These are phyloP conservation scores for Notothenia coriiceps DNA, from an alignment of 2,113 vertebrate species.

Conservation along the genomic window DNA sequence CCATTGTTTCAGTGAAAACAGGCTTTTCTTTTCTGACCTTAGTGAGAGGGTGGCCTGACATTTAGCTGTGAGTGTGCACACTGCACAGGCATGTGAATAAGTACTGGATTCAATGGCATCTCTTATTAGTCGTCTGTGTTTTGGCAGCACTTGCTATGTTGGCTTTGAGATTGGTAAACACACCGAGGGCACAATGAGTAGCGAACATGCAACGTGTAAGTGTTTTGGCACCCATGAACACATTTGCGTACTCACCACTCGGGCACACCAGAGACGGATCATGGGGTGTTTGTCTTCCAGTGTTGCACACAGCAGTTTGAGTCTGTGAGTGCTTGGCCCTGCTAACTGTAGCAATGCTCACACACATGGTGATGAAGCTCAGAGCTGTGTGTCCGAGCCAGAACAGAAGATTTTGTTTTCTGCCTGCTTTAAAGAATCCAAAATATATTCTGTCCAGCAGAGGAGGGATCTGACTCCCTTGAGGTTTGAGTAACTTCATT, in stretches of 20 bases:
- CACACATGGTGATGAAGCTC: slow-evolving; percentile 37
- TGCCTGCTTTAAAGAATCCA: slow-evolving; percentile 35
- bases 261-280: slow-evolving; percentile 20
- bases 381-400: slow-evolving; percentile 10
- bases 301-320: slow-evolving; percentile 41
- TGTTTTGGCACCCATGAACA: slow-evolving; percentile 7
- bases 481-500: slow-evolving; percentile 24
- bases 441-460: slow-evolving; percentile 29
- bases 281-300: slow-evolving; percentile 54
- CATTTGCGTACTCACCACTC: background rate
- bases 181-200: slow-evolving; percentile 22
- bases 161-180: slow-evolving; percentile 57
- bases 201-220: slow-evolving; percentile 21
- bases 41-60: slow-evolving; percentile 55
- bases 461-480: slow-evolving; percentile 18
- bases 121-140: slow-evolving; percentile 61
- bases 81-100: slow-evolving; percentile 53
- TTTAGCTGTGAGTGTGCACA: slow-evolving; percentile 28
- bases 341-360: slow-evolving; percentile 41
- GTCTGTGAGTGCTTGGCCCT: slow-evolving; percentile 42
- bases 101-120: slow-evolving; percentile 55
- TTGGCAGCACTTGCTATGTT: slow-evolving; percentile 54
- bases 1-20: slow-evolving; percentile 34
- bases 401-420: slow-evolving; percentile 47
- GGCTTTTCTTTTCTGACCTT: slow-evolving; percentile 10